These are phyloP conservation scores for Mus caroli DNA, from an alignment of 2,797 vertebrate genomes.

Conservation along the genomic window DNA sequence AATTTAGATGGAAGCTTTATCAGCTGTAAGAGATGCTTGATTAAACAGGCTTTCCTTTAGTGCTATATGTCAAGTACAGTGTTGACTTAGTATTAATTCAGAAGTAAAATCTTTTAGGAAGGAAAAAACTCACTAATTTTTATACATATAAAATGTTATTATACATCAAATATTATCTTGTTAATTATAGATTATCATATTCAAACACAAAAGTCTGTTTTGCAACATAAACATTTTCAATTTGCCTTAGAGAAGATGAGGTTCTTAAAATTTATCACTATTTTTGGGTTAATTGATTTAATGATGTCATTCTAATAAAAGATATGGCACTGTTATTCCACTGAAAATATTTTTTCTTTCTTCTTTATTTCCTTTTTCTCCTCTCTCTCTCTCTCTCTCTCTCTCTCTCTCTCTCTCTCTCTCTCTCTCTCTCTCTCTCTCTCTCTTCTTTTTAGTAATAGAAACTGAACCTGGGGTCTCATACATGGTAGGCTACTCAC, in stretches of 20 bases:
- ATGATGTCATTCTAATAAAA: constrained; percentile 27
- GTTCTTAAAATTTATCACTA: constrained; percentile 27
- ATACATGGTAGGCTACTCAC: background rate
- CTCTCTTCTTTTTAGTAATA: background rate
- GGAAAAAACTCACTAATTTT: background rate
- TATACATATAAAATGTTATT: background rate
- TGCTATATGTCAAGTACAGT: constrained; percentile 20
- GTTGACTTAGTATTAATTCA: background rate
- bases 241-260: background rate
- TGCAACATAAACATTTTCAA: background rate
- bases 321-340: background rate
- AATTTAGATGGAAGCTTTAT: background rate
- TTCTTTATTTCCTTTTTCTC: too few relatives aligned
- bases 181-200: background rate
- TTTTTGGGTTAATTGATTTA: constrained; percentile 44
- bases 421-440: background rate
- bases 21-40: background rate
- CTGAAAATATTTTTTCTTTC: background rate
- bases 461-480: background rate
- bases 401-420: too few relatives aligned
- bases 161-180: background rate
- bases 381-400: background rate
- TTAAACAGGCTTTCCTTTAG: background rate
- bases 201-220: constrained; percentile 24
- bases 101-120: constrained; percentile 5